Conservation (phyloP, 2,888 invertebrate genomes). For the Lamellibrachia columna region DNA sequence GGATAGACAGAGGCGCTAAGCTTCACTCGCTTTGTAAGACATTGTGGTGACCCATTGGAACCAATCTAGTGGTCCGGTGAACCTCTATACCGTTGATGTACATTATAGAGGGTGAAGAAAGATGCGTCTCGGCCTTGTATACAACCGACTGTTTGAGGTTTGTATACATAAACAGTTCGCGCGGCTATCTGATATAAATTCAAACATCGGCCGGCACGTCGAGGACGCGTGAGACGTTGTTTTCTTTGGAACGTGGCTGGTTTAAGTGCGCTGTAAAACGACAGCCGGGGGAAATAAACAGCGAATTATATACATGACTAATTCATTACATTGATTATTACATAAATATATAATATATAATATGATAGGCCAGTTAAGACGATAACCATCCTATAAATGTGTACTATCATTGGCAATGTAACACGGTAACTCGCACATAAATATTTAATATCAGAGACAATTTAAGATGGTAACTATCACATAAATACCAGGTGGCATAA, state of each 20-base stretch:
- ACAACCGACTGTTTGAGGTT: neutral
- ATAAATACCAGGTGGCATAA: neutral
- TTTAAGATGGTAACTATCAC: neutral
- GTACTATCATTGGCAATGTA: neutral
- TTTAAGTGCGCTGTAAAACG: neutral
- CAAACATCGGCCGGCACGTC: neutral
- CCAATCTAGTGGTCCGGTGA: neutral
- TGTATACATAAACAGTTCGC: slow-evolving; percentile 9
- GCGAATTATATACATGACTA: neutral
- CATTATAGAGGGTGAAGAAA: neutral
- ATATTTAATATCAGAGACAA: neutral
- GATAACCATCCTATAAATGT: neutral
- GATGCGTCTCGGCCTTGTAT: neutral
- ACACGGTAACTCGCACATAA: neutral
- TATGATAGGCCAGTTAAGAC: neutral
- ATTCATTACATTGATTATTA: neutral
- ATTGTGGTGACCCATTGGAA: neutral
- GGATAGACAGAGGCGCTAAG: neutral
- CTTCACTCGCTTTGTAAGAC: neutral
- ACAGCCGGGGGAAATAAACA: neutral
- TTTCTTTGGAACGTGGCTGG: neutral
- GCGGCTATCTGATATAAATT: neutral
- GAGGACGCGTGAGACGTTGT: neutral
- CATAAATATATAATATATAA: neutral
- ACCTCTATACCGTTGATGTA: neutral